Conservation (phyloP, 2,797 vertebrate species). For the Chelon labrosus region DNA sequence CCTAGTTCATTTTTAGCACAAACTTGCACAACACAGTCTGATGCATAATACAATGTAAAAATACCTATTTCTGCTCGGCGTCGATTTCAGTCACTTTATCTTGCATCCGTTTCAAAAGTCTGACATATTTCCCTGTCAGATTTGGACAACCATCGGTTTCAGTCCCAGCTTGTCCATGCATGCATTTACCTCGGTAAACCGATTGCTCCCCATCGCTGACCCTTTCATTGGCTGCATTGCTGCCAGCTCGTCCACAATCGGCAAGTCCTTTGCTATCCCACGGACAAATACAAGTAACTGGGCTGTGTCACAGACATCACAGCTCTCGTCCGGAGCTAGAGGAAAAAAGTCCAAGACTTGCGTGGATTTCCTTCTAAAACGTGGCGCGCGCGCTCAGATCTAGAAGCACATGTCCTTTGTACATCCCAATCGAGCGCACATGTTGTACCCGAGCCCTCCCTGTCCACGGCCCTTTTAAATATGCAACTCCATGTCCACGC, state of each 20-base stretch:
- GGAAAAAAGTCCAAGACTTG: too few relatives aligned
- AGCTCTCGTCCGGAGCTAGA: constrained; percentile 11
- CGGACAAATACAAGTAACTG: neutral
- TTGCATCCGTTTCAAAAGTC: neutral
- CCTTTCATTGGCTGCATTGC: too few relatives aligned
- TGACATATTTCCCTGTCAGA: neutral
- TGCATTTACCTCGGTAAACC: neutral
- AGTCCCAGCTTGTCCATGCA: neutral
- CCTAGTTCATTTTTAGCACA: neutral
- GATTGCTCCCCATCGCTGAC: neutral
- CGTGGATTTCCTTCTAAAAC: too few relatives aligned
- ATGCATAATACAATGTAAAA: neutral
- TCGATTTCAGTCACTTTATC: neutral
- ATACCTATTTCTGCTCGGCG: neutral
- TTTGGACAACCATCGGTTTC: neutral
- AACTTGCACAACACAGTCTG: neutral
- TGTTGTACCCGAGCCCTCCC: too few relatives aligned
- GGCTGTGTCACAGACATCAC: constrained; percentile 4
- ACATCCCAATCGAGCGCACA: neutral
- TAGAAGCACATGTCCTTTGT: too few relatives aligned
- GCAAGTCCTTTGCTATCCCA: neutral
- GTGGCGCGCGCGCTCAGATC: neutral
- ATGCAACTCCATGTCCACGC: too few relatives aligned
- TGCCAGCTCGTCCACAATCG: too few relatives aligned
- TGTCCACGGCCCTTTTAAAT: too few relatives aligned